These are phyloP conservation scores for Balanococcus diminutus DNA, from an alignment of 2,888 invertebrate species.

Conservation along the genomic window DNA sequence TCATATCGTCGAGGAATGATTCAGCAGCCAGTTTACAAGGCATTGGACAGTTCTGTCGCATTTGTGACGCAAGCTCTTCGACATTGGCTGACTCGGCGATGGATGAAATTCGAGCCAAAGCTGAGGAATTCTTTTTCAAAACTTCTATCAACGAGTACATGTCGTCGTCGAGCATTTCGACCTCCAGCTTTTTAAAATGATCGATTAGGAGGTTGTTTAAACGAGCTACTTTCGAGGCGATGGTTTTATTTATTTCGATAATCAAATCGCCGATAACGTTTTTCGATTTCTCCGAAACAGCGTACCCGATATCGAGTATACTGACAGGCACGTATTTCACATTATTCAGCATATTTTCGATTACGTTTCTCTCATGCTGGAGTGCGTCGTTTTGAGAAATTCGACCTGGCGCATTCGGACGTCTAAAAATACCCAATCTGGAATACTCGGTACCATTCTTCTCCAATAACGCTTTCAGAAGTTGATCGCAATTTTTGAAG, in stretches of 20 bases:
- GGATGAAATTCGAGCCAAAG: too few species aligned
- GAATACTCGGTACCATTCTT: neutral
- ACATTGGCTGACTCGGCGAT: neutral
- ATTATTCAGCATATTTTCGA: neutral
- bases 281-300: constrained; percentile 46
- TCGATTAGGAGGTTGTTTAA: neutral
- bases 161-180: neutral
- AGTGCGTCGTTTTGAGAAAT: neutral
- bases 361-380: neutral
- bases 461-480: neutral
- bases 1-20: neutral
- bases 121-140: too few species aligned
- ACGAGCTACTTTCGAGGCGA: neutral
- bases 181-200: neutral
- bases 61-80: neutral
- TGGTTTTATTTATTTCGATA: neutral
- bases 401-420: neutral
- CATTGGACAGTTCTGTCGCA: neutral
- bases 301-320: constrained; percentile 45
- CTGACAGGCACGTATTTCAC: neutral
- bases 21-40: neutral
- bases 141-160: too few species aligned
- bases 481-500: neutral
- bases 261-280: constrained; percentile 3
- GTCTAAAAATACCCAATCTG: neutral